A percentile compares a stretch with the other conserved stretches of the same genome.
Evolutionary conservation across 2,113 vertebrate species (phyloP).

Genomic region (rat (Rattus norvegicus)): DNA sequence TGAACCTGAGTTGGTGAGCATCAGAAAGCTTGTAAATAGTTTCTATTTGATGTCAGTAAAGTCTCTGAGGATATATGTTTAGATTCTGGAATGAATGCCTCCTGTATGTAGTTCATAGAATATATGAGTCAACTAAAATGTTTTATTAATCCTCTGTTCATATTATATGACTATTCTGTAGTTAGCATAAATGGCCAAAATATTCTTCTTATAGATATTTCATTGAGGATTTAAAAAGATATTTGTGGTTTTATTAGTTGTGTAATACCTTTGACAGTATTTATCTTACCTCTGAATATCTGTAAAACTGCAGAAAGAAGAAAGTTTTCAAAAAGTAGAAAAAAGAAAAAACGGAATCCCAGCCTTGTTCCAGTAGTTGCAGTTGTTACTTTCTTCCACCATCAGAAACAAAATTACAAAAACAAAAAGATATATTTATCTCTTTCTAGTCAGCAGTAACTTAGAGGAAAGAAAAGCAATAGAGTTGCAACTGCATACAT

Average conservation of each 20-base stretch:
- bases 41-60: neutral
- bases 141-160: neutral
- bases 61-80: neutral
- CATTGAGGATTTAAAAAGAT: neutral
- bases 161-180: neutral
- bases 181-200: neutral
- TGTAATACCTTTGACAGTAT: constrained; percentile 22
- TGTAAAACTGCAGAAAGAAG: constrained; percentile 19
- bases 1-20: neutral
- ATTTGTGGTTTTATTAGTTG: neutral
- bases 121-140: neutral
- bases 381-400: neutral
- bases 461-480: constrained; percentile 37
- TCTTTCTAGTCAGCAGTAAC: constrained; percentile 42
- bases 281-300: constrained; percentile 28
- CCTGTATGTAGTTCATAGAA: neutral
- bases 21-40: neutral
- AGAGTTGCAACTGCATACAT: neutral
- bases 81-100: neutral
- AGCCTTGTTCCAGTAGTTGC: constrained; percentile 73
- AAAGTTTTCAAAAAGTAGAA: neutral
- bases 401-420: constrained; percentile 32
- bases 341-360: neutral
- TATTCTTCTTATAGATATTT: neutral
- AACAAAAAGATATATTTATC: constrained; percentile 52